A percentile compares a stretch with the other conserved stretches of the same genome.
Evolutionary conservation across 2,797 vertebrate species (phyloP).

Genomic region (Xerus rutilus): DNA sequence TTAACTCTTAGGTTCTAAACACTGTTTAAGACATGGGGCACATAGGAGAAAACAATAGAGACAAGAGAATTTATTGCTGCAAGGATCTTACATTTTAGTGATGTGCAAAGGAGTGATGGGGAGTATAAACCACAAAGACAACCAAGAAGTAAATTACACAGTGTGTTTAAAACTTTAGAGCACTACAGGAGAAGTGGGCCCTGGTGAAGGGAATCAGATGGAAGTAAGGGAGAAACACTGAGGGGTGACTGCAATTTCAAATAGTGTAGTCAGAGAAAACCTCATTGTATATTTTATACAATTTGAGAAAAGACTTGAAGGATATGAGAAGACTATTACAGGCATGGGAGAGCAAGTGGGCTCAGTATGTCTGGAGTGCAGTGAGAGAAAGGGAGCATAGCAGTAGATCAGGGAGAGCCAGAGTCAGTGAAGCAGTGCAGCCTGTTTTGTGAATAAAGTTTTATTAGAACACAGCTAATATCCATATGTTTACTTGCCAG

Average conservation of each 20-base stretch:
- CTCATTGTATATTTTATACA: not conserved
- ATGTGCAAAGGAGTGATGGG: not conserved
- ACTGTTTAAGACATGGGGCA: conserved; percentile 14
- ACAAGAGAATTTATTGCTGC: not conserved
- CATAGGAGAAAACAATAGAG: not conserved
- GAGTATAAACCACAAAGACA: not conserved
- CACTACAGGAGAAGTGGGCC: not conserved
- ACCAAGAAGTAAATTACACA: not conserved
- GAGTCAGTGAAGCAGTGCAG: not conserved
- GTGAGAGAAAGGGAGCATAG: not conserved
- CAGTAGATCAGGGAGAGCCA: not conserved
- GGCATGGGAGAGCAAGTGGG: not conserved
- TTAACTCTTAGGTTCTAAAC: not conserved
- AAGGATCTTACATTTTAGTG: conserved; percentile 6
- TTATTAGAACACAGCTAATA: not conserved
- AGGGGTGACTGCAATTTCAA: not conserved
- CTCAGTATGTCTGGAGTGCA: not conserved
- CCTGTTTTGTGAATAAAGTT: not conserved
- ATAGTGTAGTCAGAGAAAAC: not conserved
- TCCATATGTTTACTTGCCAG: not conserved
- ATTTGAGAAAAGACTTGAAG: not conserved
- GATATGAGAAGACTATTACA: not conserved
- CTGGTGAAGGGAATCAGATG: not conserved
- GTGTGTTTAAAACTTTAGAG: not conserved
- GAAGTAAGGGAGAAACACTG: not conserved